These are phyloP conservation scores for Mandrillus leucophaeus DNA, from an alignment of 2,113 vertebrate genomes.

Conservation along the genomic window DNA sequence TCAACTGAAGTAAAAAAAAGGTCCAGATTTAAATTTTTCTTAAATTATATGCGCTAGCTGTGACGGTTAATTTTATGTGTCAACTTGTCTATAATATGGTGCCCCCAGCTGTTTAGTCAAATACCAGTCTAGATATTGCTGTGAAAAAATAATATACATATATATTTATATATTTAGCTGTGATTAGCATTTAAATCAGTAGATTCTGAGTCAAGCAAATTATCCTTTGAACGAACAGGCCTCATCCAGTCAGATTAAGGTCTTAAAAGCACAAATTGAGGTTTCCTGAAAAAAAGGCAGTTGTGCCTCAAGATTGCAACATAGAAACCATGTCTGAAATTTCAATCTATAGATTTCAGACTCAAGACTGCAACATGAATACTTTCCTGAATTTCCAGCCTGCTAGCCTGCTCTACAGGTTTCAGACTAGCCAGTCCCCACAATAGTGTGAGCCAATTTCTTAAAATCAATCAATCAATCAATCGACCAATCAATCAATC, in stretches of 20 bases:
- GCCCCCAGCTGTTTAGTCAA: background rate
- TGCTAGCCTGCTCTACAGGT: background rate
- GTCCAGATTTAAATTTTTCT: background rate
- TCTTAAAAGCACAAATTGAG: background rate
- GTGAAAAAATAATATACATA: background rate
- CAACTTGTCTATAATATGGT: background rate
- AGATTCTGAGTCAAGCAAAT: background rate
- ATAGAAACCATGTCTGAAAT: background rate
- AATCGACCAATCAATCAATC: background rate
- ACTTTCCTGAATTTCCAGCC: background rate
- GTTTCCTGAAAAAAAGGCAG: background rate
- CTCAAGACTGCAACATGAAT: background rate
- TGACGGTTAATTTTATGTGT: background rate
- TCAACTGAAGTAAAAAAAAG: conserved; percentile 12
- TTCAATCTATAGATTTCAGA: background rate
- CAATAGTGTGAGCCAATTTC: background rate
- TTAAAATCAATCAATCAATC: background rate
- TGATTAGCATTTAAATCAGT: background rate
- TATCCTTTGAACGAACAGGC: background rate
- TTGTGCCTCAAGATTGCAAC: background rate
- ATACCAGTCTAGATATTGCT: background rate
- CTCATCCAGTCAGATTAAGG: background rate
- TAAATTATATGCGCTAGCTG: background rate
- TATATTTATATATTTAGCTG: background rate
- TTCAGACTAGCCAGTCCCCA: background rate